Evolutionary conservation across 2,113 vertebrate species (phyloP).

Genomic region (Antechinus flavipes): DNA sequence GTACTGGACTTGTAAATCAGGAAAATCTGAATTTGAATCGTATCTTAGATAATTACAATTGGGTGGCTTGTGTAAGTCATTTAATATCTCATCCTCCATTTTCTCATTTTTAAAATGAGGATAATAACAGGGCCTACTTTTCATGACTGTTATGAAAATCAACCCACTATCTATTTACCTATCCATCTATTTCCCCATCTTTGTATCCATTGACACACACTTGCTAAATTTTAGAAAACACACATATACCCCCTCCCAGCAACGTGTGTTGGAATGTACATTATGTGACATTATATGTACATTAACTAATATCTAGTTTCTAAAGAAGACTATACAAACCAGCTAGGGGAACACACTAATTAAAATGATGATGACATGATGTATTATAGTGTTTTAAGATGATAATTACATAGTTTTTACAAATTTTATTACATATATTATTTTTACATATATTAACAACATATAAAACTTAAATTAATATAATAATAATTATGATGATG

Average conservation of each 20-base stretch:
- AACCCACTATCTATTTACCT: not conserved
- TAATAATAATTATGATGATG: not conserved
- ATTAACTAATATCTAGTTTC: not conserved
- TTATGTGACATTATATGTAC: no score
- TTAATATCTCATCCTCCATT: not conserved
- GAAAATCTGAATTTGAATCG: no score
- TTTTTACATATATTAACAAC: not conserved
- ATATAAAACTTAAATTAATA: not conserved
- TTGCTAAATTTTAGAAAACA: not conserved
- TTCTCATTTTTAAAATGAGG: not conserved
- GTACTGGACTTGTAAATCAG: not conserved
- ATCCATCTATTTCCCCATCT: not conserved
- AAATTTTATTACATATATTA: not conserved
- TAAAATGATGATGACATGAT: not conserved
- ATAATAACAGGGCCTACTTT: not conserved
- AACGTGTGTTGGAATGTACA: no score
- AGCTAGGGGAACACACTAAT: not conserved
- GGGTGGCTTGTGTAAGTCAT: not conserved
- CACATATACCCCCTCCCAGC: no score
- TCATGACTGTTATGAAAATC: not conserved
- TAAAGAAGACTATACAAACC: not conserved
- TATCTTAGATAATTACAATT: not conserved
- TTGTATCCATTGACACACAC: not conserved
- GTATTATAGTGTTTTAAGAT: no score
- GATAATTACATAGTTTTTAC: not conserved